Evolutionary conservation across 2,113 vertebrate genomes (phyloP), one percentile per base, ranked within the genome.

Genomic region (Syngnathus typhle): DNA sequence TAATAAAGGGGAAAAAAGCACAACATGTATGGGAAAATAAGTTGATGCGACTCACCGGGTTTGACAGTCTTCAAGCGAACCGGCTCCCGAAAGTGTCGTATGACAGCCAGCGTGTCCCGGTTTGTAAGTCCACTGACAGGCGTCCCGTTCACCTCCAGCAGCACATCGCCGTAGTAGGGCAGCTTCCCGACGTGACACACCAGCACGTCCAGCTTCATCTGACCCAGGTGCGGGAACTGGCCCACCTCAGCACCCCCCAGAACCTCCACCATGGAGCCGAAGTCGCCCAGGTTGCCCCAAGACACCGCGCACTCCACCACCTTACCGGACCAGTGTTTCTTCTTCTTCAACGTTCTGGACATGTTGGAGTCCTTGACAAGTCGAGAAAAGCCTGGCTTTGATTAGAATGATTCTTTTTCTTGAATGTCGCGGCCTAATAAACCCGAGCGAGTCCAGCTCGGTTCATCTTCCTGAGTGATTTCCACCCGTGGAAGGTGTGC

Each of bases 131-230:
- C 96, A 86, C 95, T 97, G 71, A 98, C 95, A 1, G 96, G 96
- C 39, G 95, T 98, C 66, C 95, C 95, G 91, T 98, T 98, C 86
- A 97, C 95, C 89, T 98, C 96, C 88, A 98, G 89, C 84, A 98
- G 83, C 41, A 98, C 93, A 82, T 98, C 96, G 1, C 95, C 95
- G 1, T 94, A 92, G 75, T 88, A 82, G 71, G 95, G 95, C 75
- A 93, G 85, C 77, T 93, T 93, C 74, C 95, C 95, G 43, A 93
- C 90, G 79, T 94, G 93, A 74, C 94, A 95, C 84, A 91, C 89
- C 80, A 93, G 83, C 73, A 91, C 88, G 83, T 94, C 93, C 65
- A 92, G 88, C 68, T 91, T 87, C 76, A 92, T 93, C 74, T 93
- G 92, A 51, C 93, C 94, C 88, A 98, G 86, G 90, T 94, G 87